phyloP scores from a whole-genome alignment of 2,797 vertebrate species.

The Phoeniculus purpureus region DNA sequence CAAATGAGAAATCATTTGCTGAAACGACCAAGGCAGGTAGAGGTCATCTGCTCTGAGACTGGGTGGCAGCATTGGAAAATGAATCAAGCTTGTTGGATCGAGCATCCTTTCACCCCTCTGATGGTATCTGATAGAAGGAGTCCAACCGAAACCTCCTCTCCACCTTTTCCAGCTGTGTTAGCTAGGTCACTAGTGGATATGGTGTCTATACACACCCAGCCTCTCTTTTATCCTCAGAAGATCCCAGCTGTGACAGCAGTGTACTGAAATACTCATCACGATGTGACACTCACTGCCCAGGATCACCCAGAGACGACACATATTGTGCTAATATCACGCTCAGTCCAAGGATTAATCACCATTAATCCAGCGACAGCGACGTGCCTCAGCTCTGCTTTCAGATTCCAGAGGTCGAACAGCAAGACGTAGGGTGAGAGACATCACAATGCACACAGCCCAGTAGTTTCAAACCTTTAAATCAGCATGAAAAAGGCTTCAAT shows the following conservation, averaged over 20 bases:
- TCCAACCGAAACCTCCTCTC: background rate
- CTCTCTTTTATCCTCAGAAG: background rate
- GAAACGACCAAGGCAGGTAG: background rate
- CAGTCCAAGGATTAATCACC: background rate
- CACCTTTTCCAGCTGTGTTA: background rate
- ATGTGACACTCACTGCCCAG: background rate
- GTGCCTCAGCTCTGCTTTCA: background rate
- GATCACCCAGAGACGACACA: background rate
- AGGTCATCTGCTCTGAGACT: background rate
- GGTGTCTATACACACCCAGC: background rate
- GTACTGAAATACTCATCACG: background rate
- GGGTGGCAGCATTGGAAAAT: background rate
- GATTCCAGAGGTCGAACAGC: background rate
- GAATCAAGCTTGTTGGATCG: background rate
- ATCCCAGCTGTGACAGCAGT: background rate
- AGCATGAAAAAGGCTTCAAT: background rate
- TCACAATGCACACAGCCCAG: background rate
- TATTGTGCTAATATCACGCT: background rate
- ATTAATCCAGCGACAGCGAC: background rate
- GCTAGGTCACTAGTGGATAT: background rate
- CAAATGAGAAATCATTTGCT: background rate
- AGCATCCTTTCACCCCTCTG: background rate
- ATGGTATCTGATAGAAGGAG: background rate
- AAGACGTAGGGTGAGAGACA: constrained; percentile 15
- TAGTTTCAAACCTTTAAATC: background rate